Conservation (phyloP, 1,140 invertebrate species). For the Whitmania pigra region DNA sequence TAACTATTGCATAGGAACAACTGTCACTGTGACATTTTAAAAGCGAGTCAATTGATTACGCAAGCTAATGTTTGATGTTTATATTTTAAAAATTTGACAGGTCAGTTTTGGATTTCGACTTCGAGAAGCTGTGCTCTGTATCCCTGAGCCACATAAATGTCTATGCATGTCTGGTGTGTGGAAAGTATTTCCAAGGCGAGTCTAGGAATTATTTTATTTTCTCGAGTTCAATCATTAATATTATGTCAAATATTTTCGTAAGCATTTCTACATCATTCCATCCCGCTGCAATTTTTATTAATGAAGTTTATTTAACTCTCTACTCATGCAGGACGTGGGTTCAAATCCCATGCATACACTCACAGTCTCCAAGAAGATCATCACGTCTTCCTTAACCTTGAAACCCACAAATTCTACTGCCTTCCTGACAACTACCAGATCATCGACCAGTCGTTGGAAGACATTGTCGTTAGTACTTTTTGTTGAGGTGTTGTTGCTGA, state of each 20-base stretch:
- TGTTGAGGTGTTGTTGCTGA: no score
- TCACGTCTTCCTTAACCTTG: slow-evolving; percentile 93
- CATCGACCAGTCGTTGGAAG: slow-evolving; percentile 93
- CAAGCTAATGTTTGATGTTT: background rate
- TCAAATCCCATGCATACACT: slow-evolving; percentile 95
- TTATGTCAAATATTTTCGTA: no score
- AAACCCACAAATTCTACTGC: slow-evolving; percentile 95
- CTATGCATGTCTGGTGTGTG: slow-evolving; percentile 98
- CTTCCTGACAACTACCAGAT: slow-evolving; percentile 99
- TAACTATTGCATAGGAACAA: background rate
- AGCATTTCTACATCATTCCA: no score
- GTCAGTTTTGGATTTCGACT: slow-evolving; percentile 96
- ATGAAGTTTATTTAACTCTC: no score
- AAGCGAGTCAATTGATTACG: background rate
- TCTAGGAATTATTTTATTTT: background rate
- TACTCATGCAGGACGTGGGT: slow-evolving; percentile 81
- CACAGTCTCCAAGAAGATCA: slow-evolving; percentile 93
- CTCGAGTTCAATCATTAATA: no score
- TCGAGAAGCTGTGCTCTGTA: slow-evolving; percentile 97
- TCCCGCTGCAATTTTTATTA: no score
- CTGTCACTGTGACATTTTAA: background rate
- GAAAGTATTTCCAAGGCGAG: slow-evolving; percentile 89
- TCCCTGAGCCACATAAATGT: slow-evolving; percentile 96
- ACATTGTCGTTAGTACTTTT: slow-evolving; percentile 59
- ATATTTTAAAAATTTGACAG: slow-evolving; percentile 25